Conservation (phyloP, 2,113 vertebrate species). For the Coreoperca whiteheadi region DNA sequence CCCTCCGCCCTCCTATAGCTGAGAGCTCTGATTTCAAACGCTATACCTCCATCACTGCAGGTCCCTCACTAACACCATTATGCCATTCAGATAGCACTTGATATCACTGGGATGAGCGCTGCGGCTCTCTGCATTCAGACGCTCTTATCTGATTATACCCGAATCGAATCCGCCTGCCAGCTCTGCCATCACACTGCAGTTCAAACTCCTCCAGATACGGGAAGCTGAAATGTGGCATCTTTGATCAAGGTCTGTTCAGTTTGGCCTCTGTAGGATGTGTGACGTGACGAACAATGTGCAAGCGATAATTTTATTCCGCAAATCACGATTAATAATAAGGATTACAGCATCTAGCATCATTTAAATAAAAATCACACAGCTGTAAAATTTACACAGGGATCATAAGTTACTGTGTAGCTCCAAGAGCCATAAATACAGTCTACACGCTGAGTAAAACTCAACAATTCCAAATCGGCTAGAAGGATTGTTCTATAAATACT, state of each 20-base stretch:
- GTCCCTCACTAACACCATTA: conserved; percentile 52
- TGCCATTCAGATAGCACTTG: conserved; percentile 51
- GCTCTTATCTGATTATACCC: conserved; percentile 59
- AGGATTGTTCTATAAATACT: background rate
- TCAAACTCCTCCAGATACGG: conserved; percentile 33
- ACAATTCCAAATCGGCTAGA: background rate
- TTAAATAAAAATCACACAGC: conserved; percentile 5
- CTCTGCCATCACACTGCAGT: conserved; percentile 32
- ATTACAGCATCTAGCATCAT: background rate
- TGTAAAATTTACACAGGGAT: background rate
- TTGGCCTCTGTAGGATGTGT: background rate
- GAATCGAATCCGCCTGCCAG: conserved; percentile 65
- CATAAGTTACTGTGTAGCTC: background rate
- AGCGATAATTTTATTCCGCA: conserved; percentile 2
- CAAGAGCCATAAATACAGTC: background rate
- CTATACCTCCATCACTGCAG: conserved; percentile 36
- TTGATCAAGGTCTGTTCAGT: conserved; percentile 20
- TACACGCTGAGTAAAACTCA: background rate
- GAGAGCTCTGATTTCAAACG: conserved; percentile 43
- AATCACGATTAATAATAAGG: background rate
- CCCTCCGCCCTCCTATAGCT: no score
- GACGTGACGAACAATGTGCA: conserved; percentile 26
- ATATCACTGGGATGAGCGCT: conserved; percentile 40
- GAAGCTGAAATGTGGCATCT: conserved; percentile 24
- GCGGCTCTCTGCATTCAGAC: conserved; percentile 39